A percentile compares a stretch with the other conserved stretches of the same genome.
phyloP scores from a whole-genome alignment of 2,797 vertebrate species.

The Pteropus rufus region DNA sequence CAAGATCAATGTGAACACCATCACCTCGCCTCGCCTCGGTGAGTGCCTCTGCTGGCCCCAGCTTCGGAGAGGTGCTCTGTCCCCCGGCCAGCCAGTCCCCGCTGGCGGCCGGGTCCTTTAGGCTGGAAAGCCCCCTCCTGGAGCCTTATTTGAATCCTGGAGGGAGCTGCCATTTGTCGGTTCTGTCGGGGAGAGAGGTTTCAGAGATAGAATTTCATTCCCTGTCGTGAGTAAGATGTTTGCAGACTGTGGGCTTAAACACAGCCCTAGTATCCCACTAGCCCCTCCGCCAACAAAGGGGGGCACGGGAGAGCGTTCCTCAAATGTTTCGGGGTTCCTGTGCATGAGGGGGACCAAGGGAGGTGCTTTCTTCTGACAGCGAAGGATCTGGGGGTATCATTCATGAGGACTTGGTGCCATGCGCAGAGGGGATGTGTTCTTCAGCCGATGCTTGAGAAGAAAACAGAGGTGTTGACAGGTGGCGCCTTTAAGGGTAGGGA shows the following conservation, averaged over 20 bases:
- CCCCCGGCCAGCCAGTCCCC: neutral
- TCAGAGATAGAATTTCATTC: slow-evolving; percentile 42
- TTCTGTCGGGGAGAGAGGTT: neutral
- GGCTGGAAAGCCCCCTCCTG: neutral
- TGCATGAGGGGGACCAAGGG: neutral
- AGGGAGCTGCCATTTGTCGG: neutral
- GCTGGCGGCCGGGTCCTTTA: rapidly evolving
- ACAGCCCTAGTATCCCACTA: neutral
- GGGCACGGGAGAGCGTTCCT: neutral
- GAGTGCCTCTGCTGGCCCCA: slow-evolving; percentile 72
- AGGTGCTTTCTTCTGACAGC: slow-evolving; percentile 52
- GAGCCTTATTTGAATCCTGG: neutral
- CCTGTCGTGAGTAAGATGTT: neutral
- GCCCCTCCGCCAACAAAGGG: slow-evolving; percentile 1
- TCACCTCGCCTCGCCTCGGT: slow-evolving; percentile 96
- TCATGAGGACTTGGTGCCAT: neutral
- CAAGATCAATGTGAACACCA: slow-evolving; percentile 94
- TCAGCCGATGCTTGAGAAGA: slow-evolving; percentile 22
- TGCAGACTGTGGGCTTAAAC: neutral
- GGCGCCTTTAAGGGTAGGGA: slow-evolving; percentile 43
- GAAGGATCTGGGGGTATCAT: neutral
- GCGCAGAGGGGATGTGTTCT: neutral
- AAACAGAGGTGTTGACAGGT: neutral
- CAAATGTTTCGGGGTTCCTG: neutral
- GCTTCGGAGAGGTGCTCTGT: neutral